phyloP scores from a whole-genome alignment of 2,888 invertebrate genomes.

The Gisinianus flammeolus region DNA sequence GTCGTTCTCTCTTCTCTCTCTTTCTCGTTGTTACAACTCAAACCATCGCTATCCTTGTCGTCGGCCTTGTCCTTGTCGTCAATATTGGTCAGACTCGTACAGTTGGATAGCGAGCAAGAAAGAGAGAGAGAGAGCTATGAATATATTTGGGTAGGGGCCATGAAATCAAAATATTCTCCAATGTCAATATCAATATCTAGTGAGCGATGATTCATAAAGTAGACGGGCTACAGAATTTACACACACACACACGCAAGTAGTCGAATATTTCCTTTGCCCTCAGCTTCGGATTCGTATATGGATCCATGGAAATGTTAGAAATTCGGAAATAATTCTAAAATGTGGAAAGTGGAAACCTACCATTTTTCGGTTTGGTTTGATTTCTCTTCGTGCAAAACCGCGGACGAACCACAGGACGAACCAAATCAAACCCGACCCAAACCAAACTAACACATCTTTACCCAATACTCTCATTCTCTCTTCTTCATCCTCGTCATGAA shows the following conservation, averaged over 20 bases:
- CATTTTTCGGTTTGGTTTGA: too few relatives aligned
- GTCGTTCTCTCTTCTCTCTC: slow-evolving; percentile 11
- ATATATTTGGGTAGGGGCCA: slow-evolving; percentile 48
- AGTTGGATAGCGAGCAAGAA: not conserved
- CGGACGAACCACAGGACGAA: not conserved
- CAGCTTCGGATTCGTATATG: too few relatives aligned
- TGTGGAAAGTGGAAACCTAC: too few relatives aligned
- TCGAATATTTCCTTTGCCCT: too few relatives aligned
- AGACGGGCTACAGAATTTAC: slow-evolving; percentile 5
- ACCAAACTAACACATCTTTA: slow-evolving; percentile 18
- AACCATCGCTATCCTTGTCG: not conserved
- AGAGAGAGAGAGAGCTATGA: slow-evolving; percentile 39
- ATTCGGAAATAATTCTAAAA: too few relatives aligned
- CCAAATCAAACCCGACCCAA: not conserved
- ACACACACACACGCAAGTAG: too few relatives aligned
- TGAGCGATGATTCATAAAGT: slow-evolving; percentile 44
- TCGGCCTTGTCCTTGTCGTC: slow-evolving; percentile 32
- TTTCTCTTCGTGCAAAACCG: not conserved
- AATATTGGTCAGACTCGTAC: slow-evolving; percentile 43
- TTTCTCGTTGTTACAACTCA: not conserved
- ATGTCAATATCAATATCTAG: slow-evolving; percentile 30
- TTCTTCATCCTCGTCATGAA: slow-evolving; percentile 11
- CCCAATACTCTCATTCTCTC: slow-evolving; percentile 29
- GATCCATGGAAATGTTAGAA: too few relatives aligned
- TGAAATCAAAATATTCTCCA: slow-evolving; percentile 37